phyloP scores from a whole-genome alignment of 2,888 invertebrate genomes.

The Celastrina argiolus region DNA sequence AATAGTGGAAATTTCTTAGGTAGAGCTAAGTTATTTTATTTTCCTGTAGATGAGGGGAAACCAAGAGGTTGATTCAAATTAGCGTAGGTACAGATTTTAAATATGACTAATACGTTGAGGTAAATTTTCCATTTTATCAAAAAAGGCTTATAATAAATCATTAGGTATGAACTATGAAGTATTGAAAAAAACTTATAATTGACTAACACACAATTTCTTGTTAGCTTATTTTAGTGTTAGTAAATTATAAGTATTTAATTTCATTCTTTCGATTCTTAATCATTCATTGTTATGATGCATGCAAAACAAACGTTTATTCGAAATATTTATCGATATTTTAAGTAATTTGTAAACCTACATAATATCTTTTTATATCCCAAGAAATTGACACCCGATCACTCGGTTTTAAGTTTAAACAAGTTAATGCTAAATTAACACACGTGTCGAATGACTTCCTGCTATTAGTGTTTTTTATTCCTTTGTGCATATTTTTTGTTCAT shows the following conservation, averaged over 20 bases:
- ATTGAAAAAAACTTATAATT: no score
- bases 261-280: no score
- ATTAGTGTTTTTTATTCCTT: constrained; percentile 37
- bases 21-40: constrained; percentile 19
- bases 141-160: neutral
- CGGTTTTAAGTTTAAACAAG: constrained; percentile 33
- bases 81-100: neutral
- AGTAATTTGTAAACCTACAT: no score
- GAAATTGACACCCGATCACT: neutral
- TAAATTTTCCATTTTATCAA: neutral
- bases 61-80: neutral
- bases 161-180: no score
- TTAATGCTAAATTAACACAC: constrained; percentile 39
- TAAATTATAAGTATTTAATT: no score
- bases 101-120: neutral
- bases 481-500: constrained; percentile 35
- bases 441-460: constrained; percentile 43
- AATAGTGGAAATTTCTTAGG: neutral
- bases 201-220: no score
- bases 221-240: no score
- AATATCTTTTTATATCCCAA: neutral
- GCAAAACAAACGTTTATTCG: no score
- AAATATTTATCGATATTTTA: no score
- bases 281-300: no score
- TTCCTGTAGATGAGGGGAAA: neutral